Conservation (phyloP, 2,113 vertebrate species). For the Heterochromis multidens region DNA sequence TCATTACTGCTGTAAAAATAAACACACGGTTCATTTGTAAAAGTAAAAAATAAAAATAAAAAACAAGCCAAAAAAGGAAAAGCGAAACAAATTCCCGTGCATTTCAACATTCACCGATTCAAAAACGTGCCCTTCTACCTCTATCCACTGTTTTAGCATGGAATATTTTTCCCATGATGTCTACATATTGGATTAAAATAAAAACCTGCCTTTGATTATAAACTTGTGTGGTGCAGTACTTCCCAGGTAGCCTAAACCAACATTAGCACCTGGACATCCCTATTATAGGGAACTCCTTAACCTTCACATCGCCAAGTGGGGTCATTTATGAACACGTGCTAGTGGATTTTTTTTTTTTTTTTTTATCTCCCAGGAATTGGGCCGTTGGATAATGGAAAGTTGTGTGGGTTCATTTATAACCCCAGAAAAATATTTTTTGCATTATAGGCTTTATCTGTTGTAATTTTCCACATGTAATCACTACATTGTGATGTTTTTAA, state of each 20-base stretch:
- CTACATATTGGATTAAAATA: conserved; percentile 48
- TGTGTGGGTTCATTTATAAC: not conserved
- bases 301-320: not conserved
- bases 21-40: conserved; percentile 17
- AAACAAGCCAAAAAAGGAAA: not conserved
- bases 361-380: not conserved
- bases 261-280: not conserved
- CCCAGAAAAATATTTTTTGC: not conserved
- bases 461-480: not conserved
- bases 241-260: not conserved
- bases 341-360: not conserved
- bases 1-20: conserved; percentile 43
- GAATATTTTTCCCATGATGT: conserved; percentile 39
- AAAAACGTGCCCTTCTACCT: conserved; percentile 51
- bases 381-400: not conserved
- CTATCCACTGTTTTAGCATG: conserved; percentile 50
- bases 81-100: not conserved
- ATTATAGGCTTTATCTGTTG: not conserved
- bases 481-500: not conserved
- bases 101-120: conserved; percentile 10
- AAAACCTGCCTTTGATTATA: conserved; percentile 55
- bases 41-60: not conserved
- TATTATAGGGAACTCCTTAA: not conserved
- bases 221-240: conserved; percentile 23
- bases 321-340: not conserved